Evolutionary conservation across 2,113 vertebrate species (phyloP).

Genomic region (Anas platyrhynchos): DNA sequence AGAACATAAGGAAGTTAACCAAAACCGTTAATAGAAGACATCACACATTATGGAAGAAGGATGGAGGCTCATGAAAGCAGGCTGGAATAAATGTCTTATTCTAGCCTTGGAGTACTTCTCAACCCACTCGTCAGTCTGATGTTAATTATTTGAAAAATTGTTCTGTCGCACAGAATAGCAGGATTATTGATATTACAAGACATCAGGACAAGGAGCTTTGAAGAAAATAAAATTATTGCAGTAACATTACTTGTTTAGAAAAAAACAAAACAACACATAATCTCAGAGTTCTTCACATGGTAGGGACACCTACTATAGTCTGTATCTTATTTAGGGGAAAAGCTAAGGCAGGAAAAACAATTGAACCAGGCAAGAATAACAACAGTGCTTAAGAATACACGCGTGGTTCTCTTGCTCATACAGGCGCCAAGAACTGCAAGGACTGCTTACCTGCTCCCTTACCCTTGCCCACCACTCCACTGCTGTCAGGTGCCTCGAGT

Average conservation of each 20-base stretch:
- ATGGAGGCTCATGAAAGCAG: neutral
- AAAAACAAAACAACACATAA: neutral
- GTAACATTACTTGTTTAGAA: neutral
- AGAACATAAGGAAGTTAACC: neutral
- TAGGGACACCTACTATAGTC: neutral
- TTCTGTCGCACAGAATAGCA: neutral
- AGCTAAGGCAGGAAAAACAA: neutral
- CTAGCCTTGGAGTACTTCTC: neutral
- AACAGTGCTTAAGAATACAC: neutral
- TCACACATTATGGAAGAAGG: neutral
- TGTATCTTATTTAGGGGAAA: neutral
- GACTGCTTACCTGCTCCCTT: neutral
- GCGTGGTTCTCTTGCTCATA: neutral
- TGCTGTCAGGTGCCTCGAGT: neutral
- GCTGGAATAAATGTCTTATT: neutral
- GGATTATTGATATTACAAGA: neutral
- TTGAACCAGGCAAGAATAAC: neutral
- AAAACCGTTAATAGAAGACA: neutral
- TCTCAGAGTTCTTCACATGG: fast-evolving
- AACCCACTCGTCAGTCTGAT: neutral
- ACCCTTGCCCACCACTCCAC: fast-evolving
- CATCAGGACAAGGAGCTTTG: neutral
- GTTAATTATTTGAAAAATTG: neutral
- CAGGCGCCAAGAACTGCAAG: neutral
- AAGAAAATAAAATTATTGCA: neutral